Evolutionary conservation across 2,113 vertebrate genomes (phyloP).

Genomic region (Lipotes vexillifer): DNA sequence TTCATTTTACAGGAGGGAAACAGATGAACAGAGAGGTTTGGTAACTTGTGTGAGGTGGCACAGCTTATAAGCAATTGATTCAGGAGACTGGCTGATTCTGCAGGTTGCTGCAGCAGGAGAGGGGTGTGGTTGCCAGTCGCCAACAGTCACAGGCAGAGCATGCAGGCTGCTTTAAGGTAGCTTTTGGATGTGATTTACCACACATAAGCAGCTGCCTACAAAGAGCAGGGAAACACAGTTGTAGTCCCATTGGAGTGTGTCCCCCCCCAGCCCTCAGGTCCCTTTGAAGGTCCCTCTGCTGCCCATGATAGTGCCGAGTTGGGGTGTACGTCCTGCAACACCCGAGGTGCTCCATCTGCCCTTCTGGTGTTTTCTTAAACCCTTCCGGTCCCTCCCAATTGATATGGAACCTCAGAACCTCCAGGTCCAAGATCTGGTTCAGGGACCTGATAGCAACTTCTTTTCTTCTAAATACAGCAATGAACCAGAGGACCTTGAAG

Average conservation of each 20-base stretch:
- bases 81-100: neutral
- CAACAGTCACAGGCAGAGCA: neutral
- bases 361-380: neutral
- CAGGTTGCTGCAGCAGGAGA: neutral
- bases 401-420: neutral
- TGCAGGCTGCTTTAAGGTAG: neutral
- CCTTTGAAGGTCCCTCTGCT: neutral
- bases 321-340: neutral
- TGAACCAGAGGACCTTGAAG: neutral
- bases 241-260: rapidly evolving
- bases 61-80: neutral
- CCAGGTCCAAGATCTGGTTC: neutral
- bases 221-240: neutral
- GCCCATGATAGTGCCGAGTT: rapidly evolving
- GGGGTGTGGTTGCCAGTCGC: neutral
- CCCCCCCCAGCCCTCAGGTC: neutral
- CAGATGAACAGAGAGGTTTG: neutral
- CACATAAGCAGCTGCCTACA: neutral
- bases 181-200: neutral
- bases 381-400: neutral
- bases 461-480: neutral
- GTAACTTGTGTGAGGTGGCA: neutral
- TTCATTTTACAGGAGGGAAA: neutral
- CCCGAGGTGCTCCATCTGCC: neutral
- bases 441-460: rapidly evolving